Evolutionary conservation across 30 jellyfish, hydroid and myxozoan species (phyloP), one percentile per base, ranked within the genome.

Genomic region (Hydractinia symbiolongicarpus): DNA sequence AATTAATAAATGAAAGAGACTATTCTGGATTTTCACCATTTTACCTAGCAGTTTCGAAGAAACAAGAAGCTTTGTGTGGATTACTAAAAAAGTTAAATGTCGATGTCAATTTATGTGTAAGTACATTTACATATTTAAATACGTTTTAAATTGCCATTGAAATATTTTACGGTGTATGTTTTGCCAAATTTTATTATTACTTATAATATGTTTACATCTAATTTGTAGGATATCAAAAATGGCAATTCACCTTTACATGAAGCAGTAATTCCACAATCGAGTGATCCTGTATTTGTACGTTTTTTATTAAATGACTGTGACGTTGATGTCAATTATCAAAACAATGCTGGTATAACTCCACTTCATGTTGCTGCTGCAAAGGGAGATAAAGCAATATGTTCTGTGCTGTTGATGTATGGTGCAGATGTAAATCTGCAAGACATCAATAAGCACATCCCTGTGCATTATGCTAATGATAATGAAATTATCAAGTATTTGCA

Each of bases 211-310:
- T 30, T 30, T 30, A 30, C 44, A 44, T 6, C 16, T 64, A 6
- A 6, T 64, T 64, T 64, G 19, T 6, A 64, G 74, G 19, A 71
- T 71, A 49, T n/a, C 50, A 13, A 71, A 71, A 71, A 53, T 71
- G 80, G 80, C 60, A 71, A 71, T 53, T 20, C 80, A n/a, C 80
- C 80, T 20, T 20, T 71, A 20, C 80, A 71, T 3, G 80, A 71
- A 50, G 80, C 80, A n/a, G 61, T 71, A 20, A 30, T 71, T 71
- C 60, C 56, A 71, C 80, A 7, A 7, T 20, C 40, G n/a, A 53
- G 40, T 19, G 80, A 71, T 71, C 16, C 56, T n/a, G 66, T 7
- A 20, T 71, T 71, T 71, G 61, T 71, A n/a, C 60, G 51, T 15
- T 71, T 71, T 71, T 15, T 71, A 20, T 15, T 71, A 30, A 20